Evolutionary conservation across 2,113 vertebrate species (phyloP), one percentile per base, ranked within the genome.

Genomic region (Misgurnus mizolepis): DNA sequence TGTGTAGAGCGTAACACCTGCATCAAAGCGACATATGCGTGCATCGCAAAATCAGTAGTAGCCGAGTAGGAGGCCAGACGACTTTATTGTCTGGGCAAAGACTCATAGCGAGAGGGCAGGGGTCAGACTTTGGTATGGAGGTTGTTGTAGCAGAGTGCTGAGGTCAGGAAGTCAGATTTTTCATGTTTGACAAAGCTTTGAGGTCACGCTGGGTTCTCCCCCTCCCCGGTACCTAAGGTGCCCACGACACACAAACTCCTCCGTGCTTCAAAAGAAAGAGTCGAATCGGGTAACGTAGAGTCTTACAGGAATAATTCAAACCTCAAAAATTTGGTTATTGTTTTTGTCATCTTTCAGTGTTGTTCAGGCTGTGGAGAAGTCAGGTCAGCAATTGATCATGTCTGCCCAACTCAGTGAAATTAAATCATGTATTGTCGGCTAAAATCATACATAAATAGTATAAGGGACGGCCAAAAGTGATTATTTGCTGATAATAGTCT

Each of bases 131-230:
- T 18, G 41, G 56, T 55, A 45, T 7, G 5, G 43, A 45, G 69
- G 67, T 47, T 22, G 71, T 55, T 62, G 43, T 81, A 73, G 64
- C 67, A 79, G 80, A 41, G 66, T 79, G 82, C 84, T 76, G 80
- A 89, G 89, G 89, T 91, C 91, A 93, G 88, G 89, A 89, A 90
- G 92, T 90, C 80, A 89, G 78, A 82, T 79, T 81, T 78, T 86
- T 85, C 88, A 87, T 67, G 82, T 79, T 85, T 89, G 50, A 75
- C 87, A 88, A 79, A 87, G 87, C 85, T 85, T 84, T 87, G 87
- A 86, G 87, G 87, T 88, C 89, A 82, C 41, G 40, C 61, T 68
- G 60, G 27, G 60, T 83, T 18, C 72, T 80, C n/a, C 75, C n/a
- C 83, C 40, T 77, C 64, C 66, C 45, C 43, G 40, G 66, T 11